Percentiles rank a stretch among this genome's conserved stretches.
Conservation (phyloP, 2,888 invertebrate genomes). For the Peribatodes rhomboidaria region DNA sequence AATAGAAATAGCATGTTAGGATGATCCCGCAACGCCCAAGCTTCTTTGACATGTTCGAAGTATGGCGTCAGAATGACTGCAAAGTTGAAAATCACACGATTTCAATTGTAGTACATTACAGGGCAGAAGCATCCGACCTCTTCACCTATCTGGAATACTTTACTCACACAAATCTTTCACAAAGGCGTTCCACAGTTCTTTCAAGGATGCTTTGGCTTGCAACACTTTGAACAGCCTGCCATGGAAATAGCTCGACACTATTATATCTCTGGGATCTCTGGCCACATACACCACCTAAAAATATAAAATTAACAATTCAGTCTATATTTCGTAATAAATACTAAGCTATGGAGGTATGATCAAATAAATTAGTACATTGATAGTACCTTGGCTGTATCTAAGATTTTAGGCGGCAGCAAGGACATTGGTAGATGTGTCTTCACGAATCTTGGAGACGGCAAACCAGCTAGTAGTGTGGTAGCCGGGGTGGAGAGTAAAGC, state of each 20-base stretch:
- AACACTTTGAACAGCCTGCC: constrained; percentile 31
- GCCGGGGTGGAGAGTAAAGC: constrained; percentile 25
- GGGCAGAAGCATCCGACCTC: no score
- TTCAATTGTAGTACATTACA: no score
- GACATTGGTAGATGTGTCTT: constrained; percentile 90
- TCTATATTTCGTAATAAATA: no score
- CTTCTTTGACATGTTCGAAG: constrained; percentile 91
- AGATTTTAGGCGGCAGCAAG: constrained; percentile 86
- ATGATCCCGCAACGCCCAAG: constrained; percentile 87
- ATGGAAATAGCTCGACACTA: constrained; percentile 89
- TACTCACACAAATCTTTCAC: constrained; percentile 63
- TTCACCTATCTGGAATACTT: no score
- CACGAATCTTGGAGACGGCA: constrained; percentile 57
- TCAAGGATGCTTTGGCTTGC: constrained; percentile 22
- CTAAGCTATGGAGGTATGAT: no score
- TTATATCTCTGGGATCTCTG: constrained; percentile 93
- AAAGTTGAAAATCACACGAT: neutral
- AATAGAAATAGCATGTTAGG: constrained; percentile 90
- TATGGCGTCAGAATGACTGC: constrained; percentile 83
- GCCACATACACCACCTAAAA: constrained; percentile 88
- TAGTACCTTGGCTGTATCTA: constrained; percentile 74
- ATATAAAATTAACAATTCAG: no score
- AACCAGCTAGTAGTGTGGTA: constrained; percentile 27
- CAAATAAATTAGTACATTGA: no score
- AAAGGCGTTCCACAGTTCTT: constrained; percentile 74